phyloP scores from a whole-genome alignment of 2,113 vertebrate species.

The Casuarius casuarius region DNA sequence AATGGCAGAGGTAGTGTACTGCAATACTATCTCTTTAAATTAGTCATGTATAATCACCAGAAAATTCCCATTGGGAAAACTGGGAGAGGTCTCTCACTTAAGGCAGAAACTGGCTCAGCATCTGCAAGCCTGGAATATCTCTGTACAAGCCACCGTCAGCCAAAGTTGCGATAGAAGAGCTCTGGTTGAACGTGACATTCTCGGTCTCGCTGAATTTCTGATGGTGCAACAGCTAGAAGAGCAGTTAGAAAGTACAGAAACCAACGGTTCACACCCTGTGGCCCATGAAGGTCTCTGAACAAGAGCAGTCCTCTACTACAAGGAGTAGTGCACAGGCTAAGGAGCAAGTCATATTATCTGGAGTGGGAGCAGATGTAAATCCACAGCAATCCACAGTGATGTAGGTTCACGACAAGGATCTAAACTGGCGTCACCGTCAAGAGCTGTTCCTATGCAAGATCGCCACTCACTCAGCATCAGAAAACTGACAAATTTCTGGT shows the following conservation, averaged over 20 bases:
- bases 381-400: background rate
- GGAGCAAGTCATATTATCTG: background rate
- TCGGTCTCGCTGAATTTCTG: background rate
- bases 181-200: background rate
- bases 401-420: background rate
- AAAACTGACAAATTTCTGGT: background rate
- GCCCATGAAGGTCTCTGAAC: background rate
- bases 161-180: background rate
- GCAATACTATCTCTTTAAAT: slow-evolving; percentile 39
- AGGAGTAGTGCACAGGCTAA: background rate
- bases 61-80: background rate
- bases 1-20: background rate
- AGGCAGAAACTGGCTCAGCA: background rate
- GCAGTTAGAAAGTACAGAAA: background rate
- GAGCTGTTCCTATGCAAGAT: background rate
- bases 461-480: background rate
- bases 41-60: slow-evolving; percentile 29
- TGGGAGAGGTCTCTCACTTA: background rate
- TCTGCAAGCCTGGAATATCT: background rate
- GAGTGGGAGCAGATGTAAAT: background rate
- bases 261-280: background rate
- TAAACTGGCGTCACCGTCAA: background rate
- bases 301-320: background rate
- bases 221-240: background rate
- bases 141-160: background rate